These are phyloP conservation scores for Gryon sp. DNA, from an alignment of 1,140 invertebrate species.

Conservation along the genomic window DNA sequence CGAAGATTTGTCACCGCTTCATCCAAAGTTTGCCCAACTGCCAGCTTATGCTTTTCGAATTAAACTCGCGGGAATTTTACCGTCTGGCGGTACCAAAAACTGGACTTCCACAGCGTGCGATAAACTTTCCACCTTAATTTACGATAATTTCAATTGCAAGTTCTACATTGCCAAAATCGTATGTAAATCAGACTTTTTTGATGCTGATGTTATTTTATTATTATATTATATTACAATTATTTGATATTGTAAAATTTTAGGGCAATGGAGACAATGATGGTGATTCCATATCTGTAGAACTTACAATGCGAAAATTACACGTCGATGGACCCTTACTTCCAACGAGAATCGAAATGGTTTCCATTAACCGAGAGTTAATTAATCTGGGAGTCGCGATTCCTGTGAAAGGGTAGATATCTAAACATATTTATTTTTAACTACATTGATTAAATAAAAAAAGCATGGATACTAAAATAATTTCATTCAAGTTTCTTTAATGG, in stretches of 20 bases:
- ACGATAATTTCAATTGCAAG: conserved; percentile 67
- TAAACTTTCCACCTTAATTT: conserved; percentile 79
- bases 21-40: conserved; percentile 71
- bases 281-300: conserved; percentile 80
- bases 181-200: conserved; percentile 40
- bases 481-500: conserved; percentile 1
- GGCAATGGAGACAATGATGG: conserved; percentile 73
- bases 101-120: conserved; percentile 81
- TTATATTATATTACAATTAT: background rate
- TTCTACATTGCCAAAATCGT: conserved; percentile 74
- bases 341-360: conserved; percentile 78
- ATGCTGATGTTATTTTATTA: background rate
- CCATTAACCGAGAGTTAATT: conserved; percentile 80
- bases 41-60: conserved; percentile 80
- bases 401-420: conserved; percentile 70
- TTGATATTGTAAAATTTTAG: conserved; percentile 63
- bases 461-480: background rate
- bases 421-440: background rate
- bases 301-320: conserved; percentile 79
- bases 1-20: conserved; percentile 73
- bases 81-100: conserved; percentile 78
- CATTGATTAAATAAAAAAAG: background rate
- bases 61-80: conserved; percentile 80
- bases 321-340: conserved; percentile 78
- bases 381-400: conserved; percentile 81